These are phyloP conservation scores for Eupeodes corollae DNA, from an alignment of 1,140 invertebrate genomes.

Conservation along the genomic window DNA sequence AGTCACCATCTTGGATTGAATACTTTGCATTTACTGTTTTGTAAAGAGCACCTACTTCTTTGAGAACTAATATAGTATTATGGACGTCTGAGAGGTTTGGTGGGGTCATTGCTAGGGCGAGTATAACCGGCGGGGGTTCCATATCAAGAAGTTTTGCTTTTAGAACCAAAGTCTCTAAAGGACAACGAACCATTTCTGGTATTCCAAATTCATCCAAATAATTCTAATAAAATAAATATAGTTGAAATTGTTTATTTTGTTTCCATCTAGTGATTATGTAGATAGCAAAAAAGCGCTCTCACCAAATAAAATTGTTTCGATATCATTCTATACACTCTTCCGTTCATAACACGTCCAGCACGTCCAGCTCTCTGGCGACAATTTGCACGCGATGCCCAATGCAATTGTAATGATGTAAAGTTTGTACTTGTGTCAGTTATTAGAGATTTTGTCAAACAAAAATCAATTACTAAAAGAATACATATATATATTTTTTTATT, in stretches of 20 bases:
- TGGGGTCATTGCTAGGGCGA: conserved; percentile 77
- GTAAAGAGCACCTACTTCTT: conserved; percentile 70
- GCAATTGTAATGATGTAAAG: conserved; percentile 64
- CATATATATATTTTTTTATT: conserved; percentile 1
- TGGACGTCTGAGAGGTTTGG: conserved; percentile 74
- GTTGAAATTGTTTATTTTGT: too few species aligned
- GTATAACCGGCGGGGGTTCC: conserved; percentile 67
- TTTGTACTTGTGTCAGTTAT: conserved; percentile 62
- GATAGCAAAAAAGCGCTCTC: conserved; percentile 4
- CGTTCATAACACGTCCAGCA: conserved; percentile 73
- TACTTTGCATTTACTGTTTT: conserved; percentile 43
- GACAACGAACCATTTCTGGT: conserved; percentile 72
- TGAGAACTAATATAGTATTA: conserved; percentile 67
- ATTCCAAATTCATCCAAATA: conserved; percentile 42
- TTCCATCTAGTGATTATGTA: too few species aligned
- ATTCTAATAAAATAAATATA: conserved; percentile 33
- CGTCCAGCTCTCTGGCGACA: conserved; percentile 83
- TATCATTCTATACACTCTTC: conserved; percentile 79
- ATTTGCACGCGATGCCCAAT: conserved; percentile 83
- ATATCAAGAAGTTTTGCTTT: conserved; percentile 73
- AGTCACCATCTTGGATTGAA: conserved; percentile 64
- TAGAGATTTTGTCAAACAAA: conserved; percentile 81
- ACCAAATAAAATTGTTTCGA: conserved; percentile 56
- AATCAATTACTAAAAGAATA: conserved; percentile 74
- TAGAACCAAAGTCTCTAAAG: conserved; percentile 74